Evolutionary conservation across 2,113 vertebrate species (phyloP).

Genomic region (Orientallactaga bullata): DNA sequence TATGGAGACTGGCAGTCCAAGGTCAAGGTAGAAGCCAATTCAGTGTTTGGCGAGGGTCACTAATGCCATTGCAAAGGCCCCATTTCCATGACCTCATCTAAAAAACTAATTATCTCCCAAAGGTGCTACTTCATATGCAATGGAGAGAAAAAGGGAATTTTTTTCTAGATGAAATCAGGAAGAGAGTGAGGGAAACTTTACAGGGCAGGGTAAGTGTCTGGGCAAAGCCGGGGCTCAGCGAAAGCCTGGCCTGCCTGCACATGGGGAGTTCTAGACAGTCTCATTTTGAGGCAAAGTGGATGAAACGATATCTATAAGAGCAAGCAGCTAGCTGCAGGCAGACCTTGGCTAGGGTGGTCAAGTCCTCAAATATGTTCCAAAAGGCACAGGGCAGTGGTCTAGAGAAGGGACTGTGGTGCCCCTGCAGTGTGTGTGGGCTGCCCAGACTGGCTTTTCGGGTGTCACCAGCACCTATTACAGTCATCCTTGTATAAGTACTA

Average conservation of each 20-base stretch:
- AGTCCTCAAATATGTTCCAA: not conserved
- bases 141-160: not conserved
- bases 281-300: not conserved
- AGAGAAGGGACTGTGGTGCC: not conserved
- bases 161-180: not conserved
- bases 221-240: not conserved
- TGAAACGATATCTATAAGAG: not conserved
- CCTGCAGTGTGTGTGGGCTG: not conserved
- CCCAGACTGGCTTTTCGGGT: not conserved
- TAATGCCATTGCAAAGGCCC: not conserved
- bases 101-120: not conserved
- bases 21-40: too few species aligned
- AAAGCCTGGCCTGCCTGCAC: not conserved
- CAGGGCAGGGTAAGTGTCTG: not conserved
- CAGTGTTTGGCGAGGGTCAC: not conserved
- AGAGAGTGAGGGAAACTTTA: not conserved
- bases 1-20: not conserved
- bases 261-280: not conserved
- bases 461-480: rapidly evolving
- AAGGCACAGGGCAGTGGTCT: not conserved
- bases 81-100: not conserved
- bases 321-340: slow-evolving; percentile 37
- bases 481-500: too few species aligned
- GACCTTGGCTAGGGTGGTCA: not conserved
- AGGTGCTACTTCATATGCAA: not conserved